Percentiles rank a stretch among this genome's conserved stretches.
These are phyloP conservation scores for Epizoanthus stellaris DNA, from an alignment of 92 coral and sea anemone genomes.

Conservation along the genomic window DNA sequence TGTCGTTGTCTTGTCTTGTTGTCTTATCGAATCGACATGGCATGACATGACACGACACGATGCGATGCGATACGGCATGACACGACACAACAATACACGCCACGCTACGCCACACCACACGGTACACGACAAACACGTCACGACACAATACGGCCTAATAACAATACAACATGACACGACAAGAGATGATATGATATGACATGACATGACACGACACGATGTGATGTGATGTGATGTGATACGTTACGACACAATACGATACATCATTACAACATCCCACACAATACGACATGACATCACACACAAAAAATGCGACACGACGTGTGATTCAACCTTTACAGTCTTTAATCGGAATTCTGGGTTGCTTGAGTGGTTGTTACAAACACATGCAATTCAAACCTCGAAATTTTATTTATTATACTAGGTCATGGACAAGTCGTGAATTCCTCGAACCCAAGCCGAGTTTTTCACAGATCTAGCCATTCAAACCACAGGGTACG, in stretches of 20 bases:
- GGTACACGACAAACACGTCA: background rate
- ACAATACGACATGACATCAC: too few species aligned
- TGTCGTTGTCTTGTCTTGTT: too few species aligned
- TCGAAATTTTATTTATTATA: too few species aligned
- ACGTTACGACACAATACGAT: too few species aligned
- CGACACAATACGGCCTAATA: background rate
- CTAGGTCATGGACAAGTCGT: slow-evolving; percentile 12
- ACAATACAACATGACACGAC: background rate
- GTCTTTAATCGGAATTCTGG: too few species aligned
- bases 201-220: background rate
- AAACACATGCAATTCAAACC: too few species aligned
- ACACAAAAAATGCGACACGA: too few species aligned
- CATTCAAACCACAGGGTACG: slow-evolving; percentile 19
- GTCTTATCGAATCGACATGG: background rate
- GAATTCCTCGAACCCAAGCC: slow-evolving; percentile 3
- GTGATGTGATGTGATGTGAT: too few species aligned
- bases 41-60: background rate
- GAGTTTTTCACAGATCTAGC: background rate
- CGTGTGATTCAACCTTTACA: too few species aligned
- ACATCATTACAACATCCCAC: too few species aligned
- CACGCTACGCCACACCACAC: background rate
- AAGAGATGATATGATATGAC: too few species aligned
- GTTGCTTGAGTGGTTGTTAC: too few species aligned
- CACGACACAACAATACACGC: background rate
- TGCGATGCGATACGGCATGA: background rate